These are phyloP conservation scores for Cephalopholis sonnerati DNA, from an alignment of 2,113 vertebrate genomes.

Conservation along the genomic window DNA sequence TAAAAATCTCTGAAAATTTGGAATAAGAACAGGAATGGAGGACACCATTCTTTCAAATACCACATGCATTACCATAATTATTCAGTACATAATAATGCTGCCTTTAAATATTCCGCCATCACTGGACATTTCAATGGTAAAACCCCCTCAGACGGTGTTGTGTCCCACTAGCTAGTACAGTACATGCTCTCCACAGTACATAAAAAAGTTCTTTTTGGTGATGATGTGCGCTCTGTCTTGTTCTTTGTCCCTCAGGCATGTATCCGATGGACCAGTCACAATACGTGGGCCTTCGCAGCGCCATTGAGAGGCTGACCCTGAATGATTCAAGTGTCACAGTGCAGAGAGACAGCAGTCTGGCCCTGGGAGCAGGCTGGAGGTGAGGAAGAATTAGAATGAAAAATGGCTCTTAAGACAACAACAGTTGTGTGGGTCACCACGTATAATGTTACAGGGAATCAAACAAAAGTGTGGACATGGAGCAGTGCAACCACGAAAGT, in stretches of 20 bases:
- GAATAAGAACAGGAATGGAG: not conserved
- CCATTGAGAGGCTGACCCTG: constrained; percentile 93
- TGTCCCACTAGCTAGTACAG: not conserved
- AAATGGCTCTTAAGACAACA: not conserved
- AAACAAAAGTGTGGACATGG: not conserved
- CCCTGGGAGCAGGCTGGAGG: constrained; percentile 98
- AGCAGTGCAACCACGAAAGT: not conserved
- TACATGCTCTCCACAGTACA: too few species aligned
- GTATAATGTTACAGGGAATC: not conserved
- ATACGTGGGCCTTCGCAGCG: constrained; percentile 91
- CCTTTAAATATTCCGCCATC: too few species aligned
- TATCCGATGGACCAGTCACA: constrained; percentile 96
- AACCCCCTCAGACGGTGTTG: not conserved
- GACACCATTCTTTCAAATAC: not conserved
- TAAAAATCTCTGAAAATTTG: not conserved
- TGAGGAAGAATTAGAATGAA: constrained; percentile 71
- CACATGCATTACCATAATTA: not conserved
- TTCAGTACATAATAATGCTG: not conserved
- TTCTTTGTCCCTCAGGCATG: constrained; percentile 85
- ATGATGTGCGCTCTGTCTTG: constrained; percentile 11
- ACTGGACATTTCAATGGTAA: not conserved
- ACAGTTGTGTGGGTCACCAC: not conserved
- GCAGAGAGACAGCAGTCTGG: constrained; percentile 93
- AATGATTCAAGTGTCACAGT: constrained; percentile 96
- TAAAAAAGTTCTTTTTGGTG: not conserved